Evolutionary conservation across 2,888 invertebrate species (phyloP), one percentile per base, ranked within the genome.

Genomic region (Eudemis profundana): DNA sequence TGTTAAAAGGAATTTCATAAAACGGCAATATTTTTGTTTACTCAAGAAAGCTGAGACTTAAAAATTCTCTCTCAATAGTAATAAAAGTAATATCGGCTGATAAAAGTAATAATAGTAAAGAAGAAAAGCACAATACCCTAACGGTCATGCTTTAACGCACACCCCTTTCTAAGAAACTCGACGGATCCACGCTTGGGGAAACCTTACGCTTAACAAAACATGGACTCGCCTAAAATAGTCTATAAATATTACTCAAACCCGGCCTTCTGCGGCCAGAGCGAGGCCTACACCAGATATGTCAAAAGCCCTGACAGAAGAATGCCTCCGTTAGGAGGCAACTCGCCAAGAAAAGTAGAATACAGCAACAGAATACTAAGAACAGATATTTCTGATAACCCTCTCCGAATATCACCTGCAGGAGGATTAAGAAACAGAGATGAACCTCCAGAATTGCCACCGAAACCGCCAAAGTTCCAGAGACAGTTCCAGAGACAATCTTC

Each of bases 201-300:
- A 74, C 23, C 67, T 66, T 79, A 84, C 84, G 83, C 83, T 83
- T 82, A 78, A 33, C 38, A 73, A 72, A n/a, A 74, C 54, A 92
- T 93, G 93, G 91, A 93, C 70, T 92, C 92, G 17, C 92, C 92
- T 29, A 92, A 91, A 78, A 93, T 93, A 7, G 85, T 92, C 1
- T 93, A 93, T 78, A 93, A 95, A 83, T 95, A 95, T 74, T 96
- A 96, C 76, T 95, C 95, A 4, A 96, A 96, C 80, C 96, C 96
- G 60, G 96, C 96, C 0, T 96, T 96, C 79, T 96, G 96, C 79
- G 94, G 95, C 27, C 95, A 96, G 85, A 96, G 96, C 79, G 96
- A 96, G 78, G 94, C 85, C 70, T 40, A 73, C 85, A 8, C 82
- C 85, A 66, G 77, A 89, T 0, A 77, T 79, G 1, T 80, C 83